Evolutionary conservation across 2,113 vertebrate species (phyloP), one percentile per base, ranked within the genome.

Genomic region (Syngnathus floridae): DNA sequence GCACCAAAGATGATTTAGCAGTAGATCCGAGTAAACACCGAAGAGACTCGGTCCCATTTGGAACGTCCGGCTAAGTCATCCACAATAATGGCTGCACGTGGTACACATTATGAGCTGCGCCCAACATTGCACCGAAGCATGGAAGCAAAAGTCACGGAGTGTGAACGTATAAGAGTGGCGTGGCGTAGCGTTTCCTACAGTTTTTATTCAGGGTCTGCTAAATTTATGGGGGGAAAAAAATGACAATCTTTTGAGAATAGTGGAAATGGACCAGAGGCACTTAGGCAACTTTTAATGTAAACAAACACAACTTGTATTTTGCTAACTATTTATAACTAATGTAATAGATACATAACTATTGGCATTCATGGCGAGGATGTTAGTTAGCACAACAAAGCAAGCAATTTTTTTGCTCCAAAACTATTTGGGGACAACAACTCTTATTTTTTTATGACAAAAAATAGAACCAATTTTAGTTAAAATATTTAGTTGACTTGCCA

Each of bases 81-180:
- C 64, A 71, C 26, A 69, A 69, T 57, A 76, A 70, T 61, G 70
- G 56, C 67, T 65, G 73, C 82, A 85, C 84, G 70, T 88, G 86
- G 76, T 86, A 84, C 78, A 72, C 79, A 88, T 88, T 85, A 85
- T 45, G 76, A 77, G 64, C 77, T 22, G 40, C 62, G 67, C 64
- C 41, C 26, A 31, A 71, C 26, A 75, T 62, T 67, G 65, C 70
- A 76, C 68, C 69, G 68, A 55, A 77, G 62, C 66, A 69, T 79
- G 67, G 70, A 79, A 75, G 76, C 40, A 73, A 67, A 80, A 76
- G 67, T 75, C 62, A 77, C 56, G 63, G 65, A 79, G 64, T 26
- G 26, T 26, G 71, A 69, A 69, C 36, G 5, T 12, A 11, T 11
- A 41, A 41, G 9, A 41, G 9, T 16, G 43, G 5, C 14, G 5